Evolutionary conservation across 2,797 vertebrate genomes (phyloP), one percentile per base, ranked within the genome.

Genomic region (Anas acuta): DNA sequence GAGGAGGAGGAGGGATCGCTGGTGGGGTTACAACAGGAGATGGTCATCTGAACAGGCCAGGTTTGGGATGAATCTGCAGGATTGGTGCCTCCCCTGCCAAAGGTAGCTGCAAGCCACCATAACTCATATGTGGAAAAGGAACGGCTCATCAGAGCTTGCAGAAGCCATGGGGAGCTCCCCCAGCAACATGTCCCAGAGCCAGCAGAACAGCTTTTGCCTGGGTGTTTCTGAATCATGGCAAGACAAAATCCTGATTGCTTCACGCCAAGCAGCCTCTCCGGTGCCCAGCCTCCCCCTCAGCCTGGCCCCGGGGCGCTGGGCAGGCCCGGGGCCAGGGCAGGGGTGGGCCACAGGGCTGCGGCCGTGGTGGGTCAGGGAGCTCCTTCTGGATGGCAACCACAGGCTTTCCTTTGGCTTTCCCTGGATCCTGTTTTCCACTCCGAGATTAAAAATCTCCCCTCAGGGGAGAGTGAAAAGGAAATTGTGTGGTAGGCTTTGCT

Each of bases 401-500:
- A 71, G 49, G 60, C 53, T 60, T 84, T 88, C 56, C 2, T 8
- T 54, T 64, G 73, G 53, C 17, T 90, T 93, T 93, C 47, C 70
- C 67, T 82, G 54, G 57, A 90, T 91, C 57, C 57, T 73, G 57
- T 91, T 89, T 91, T 88, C 64, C 33, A 83, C 22, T 79, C 53
- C 13, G 66, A 92, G 89, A 82, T 94, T 84, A 92, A 94, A 93
- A 92, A 67, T 57, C 67, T 88, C 28, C 53, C 85, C 76, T 61
- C 74, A 35, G 67, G 85, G 83, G 32, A 94, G 79, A 94, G 65
- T 4, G 3, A 33, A 88, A 87, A 88, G 89, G 85, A 93, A 95
- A 80, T 90, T 79, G 53, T 92, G 85, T 81, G 66, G 89, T 94
- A 92, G 67, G 33, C 47, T 95, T 93, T 94, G 84, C 92, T 94